These are phyloP conservation scores for Apocheima hispidaria DNA, from an alignment of 2,888 invertebrate species.

Conservation along the genomic window DNA sequence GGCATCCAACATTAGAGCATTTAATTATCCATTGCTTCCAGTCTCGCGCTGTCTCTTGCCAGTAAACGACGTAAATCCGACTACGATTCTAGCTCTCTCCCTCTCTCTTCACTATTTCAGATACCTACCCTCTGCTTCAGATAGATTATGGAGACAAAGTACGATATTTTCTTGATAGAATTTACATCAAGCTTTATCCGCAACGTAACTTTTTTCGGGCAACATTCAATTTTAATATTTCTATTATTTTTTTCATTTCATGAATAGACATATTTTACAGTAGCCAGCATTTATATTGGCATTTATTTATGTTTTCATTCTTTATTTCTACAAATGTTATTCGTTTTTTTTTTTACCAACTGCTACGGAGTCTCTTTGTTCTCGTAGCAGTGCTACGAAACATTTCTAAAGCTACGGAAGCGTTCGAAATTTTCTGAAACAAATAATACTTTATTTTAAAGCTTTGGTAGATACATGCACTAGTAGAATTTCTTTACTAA, in stretches of 20 bases:
- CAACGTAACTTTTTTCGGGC: neutral
- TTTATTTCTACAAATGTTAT: too few species aligned
- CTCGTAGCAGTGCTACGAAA: constrained; percentile 1
- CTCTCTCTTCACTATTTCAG: neutral
- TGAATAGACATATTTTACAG: neutral
- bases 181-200: neutral
- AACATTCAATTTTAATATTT: neutral
- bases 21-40: too few species aligned
- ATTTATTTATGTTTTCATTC: too few species aligned
- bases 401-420: neutral
- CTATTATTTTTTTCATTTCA: neutral
- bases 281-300: neutral
- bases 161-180: neutral
- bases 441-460: too few species aligned
- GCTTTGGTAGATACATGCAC: constrained; percentile 3
- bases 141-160: neutral
- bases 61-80: too few species aligned
- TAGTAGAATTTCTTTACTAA: constrained; percentile 52
- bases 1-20: neutral
- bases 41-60: too few species aligned
- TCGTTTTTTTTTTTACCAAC: too few species aligned
- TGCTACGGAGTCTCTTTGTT: too few species aligned
- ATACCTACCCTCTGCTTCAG: neutral
- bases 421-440: too few species aligned
- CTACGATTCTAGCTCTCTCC: too few species aligned